Evolutionary conservation across 2,113 vertebrate species (phyloP).

Genomic region (Alexandromys fortis): DNA sequence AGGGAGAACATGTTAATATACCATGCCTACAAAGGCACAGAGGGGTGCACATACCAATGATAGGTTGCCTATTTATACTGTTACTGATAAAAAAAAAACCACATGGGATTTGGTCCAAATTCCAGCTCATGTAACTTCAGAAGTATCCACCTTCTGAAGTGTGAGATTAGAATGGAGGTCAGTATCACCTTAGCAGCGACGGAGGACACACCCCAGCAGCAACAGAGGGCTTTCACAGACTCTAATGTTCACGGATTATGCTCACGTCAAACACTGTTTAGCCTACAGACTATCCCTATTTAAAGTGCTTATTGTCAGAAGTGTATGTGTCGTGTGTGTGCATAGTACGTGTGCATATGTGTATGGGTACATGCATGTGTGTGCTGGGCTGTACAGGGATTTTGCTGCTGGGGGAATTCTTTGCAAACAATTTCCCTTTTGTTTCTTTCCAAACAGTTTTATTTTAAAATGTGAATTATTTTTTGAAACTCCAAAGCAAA

Average conservation of each 20-base stretch:
- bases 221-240: background rate
- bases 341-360: background rate
- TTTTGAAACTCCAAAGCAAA: slow-evolving; percentile 41
- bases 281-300: background rate
- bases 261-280: background rate
- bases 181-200: background rate
- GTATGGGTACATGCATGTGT: background rate
- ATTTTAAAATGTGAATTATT: slow-evolving; percentile 54
- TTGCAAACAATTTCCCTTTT: slow-evolving; percentile 37
- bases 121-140: background rate
- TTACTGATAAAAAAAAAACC: background rate
- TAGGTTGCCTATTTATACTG: background rate
- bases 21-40: background rate
- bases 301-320: background rate
- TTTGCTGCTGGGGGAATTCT: background rate
- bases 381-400: background rate
- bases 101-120: background rate
- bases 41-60: background rate
- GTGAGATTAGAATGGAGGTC: slow-evolving; percentile 3
- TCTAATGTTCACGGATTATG: background rate
- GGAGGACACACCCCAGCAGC: background rate
- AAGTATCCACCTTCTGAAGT: background rate
- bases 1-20: background rate
- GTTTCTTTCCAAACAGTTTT: slow-evolving; percentile 40
- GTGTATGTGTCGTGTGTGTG: background rate